Evolutionary conservation across 2,113 vertebrate species (phyloP), one percentile per base, ranked within the genome.

Genomic region (Spea bombifrons): DNA sequence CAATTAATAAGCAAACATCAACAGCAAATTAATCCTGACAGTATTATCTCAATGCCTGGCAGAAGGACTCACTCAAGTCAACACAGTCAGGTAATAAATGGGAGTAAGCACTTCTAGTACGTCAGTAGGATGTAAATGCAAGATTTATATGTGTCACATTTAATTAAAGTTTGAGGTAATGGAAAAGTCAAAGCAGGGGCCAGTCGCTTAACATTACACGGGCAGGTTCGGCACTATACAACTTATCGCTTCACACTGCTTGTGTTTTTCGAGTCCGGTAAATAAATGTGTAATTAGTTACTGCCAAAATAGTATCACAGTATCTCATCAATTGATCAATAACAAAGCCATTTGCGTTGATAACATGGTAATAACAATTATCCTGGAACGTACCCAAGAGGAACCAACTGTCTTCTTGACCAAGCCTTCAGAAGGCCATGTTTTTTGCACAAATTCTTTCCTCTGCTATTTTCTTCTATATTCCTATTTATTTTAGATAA

Each of bases 161-260:
- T 88, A 85, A 90, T 90, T 90, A 88, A 88, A 86, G 76, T 84
- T 81, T 83, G 85, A 83, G 73, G 81, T 87, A 89, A 89, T 88
- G 84, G 86, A 82, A 76, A 82, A 84, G 76, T 57, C 49, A 86
- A 68, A 52, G 47, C 83, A 74, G 73, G 81, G 81, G 81, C 70
- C 68, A 82, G 84, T 83, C 81, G 83, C 85, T 88, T 87, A 5
- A 83, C 68, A 72, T 84, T 84, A 81, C 77, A 76, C 75, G 83
- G 43, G 55, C 55, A 72, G 72, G 75, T 10, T 64, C 82, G 45
- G 69, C 55, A 73, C 83, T 82, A 52, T 10, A 55, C 61, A 71
- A 72, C 49, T 66, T 78, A 72, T 71, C 43, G 52, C 47, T 43
- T 66, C n/a, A 59, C 83, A 84, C 50, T 52, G 50, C 50, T 52